Conservation (phyloP, 2,797 vertebrate genomes). For the Chelon labrosus region DNA sequence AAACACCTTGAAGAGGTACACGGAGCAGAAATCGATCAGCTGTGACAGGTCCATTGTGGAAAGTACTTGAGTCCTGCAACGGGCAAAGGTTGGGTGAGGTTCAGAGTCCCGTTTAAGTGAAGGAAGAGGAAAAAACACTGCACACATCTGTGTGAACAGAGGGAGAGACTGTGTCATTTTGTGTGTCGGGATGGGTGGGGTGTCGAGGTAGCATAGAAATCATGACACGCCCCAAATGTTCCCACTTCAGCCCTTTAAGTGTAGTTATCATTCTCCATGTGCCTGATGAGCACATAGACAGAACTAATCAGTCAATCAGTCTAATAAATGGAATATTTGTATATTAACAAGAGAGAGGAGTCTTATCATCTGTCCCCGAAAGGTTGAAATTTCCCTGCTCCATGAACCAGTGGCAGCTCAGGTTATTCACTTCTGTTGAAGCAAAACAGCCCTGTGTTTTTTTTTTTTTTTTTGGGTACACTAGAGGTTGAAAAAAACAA, state of each 20-base stretch:
- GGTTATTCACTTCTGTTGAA: not conserved
- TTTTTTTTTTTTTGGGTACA: too few species aligned
- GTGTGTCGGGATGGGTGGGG: conserved; percentile 3
- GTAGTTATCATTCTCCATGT: not conserved
- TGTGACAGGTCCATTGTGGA: conserved; percentile 68
- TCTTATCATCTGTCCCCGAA: too few species aligned
- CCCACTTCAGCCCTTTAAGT: conserved; percentile 5
- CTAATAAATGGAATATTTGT: too few species aligned
- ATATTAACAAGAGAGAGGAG: too few species aligned
- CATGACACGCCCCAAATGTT: conserved; percentile 21
- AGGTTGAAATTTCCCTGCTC: too few species aligned
- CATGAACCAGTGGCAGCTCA: too few species aligned
- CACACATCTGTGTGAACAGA: conserved; percentile 11
- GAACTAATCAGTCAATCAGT: not conserved
- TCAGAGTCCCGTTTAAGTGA: conserved; percentile 17
- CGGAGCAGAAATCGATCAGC: conserved; percentile 53
- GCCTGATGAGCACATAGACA: not conserved
- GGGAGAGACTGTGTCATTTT: not conserved
- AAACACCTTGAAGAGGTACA: conserved; percentile 38
- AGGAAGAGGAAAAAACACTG: conserved; percentile 64
- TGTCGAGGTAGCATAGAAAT: conserved; percentile 29
- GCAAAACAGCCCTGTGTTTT: not conserved
- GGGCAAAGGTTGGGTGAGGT: conserved; percentile 34
- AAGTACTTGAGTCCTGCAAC: conserved; percentile 50
- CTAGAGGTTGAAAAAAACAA: too few species aligned